Percentiles rank a stretch among this genome's conserved stretches.
These are phyloP conservation scores for Saguinus imperator DNA, from an alignment of 2,113 vertebrate species.

Conservation along the genomic window DNA sequence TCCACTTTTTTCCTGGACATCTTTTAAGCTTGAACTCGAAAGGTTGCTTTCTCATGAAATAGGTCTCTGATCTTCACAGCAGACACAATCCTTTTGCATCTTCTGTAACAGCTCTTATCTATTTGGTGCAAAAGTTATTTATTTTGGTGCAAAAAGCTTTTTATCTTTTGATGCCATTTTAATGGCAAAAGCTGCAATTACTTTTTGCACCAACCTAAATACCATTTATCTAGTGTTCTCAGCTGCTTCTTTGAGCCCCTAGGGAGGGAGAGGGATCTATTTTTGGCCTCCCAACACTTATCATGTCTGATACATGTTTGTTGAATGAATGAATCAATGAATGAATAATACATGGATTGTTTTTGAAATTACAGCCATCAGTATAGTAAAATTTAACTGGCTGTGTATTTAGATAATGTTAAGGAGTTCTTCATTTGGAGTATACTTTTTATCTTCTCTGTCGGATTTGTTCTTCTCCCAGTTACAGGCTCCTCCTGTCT, in stretches of 20 bases:
- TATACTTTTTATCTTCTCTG: background rate
- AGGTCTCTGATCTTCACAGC: background rate
- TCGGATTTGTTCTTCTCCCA: background rate
- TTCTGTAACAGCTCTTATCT: fast-evolving
- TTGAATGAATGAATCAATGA: background rate
- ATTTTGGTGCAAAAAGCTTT: no score
- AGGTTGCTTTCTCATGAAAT: background rate
- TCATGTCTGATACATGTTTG: background rate
- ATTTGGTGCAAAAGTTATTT: no score
- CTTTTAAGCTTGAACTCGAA: background rate
- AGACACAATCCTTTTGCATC: background rate
- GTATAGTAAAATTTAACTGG: background rate
- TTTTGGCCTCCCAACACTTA: background rate
- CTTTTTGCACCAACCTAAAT: no score
- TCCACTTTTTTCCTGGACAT: background rate
- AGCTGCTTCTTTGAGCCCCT: background rate
- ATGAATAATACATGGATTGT: background rate
- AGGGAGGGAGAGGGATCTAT: background rate
- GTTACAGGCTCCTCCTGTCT: background rate
- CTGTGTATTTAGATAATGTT: background rate
- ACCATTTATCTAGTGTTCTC: background rate
- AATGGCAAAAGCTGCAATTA: no score
- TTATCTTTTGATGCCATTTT: no score
- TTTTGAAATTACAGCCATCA: background rate
- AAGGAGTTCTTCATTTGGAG: background rate